Percentiles rank a stretch among this genome's conserved stretches.
Conservation (phyloP, 2,113 vertebrate species). For the Oreocharis arfaki region DNA sequence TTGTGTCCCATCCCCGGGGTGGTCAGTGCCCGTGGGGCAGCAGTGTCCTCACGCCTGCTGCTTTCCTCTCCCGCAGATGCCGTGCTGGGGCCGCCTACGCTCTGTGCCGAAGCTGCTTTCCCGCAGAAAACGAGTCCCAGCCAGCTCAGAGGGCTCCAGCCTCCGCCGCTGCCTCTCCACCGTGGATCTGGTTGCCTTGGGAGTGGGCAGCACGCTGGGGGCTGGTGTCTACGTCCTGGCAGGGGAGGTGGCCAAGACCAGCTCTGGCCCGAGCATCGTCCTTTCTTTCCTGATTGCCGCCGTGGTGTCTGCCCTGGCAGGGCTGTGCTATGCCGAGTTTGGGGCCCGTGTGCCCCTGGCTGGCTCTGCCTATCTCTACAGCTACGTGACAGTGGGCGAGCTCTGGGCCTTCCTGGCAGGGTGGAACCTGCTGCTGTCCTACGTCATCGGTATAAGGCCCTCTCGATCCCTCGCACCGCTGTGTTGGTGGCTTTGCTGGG, state of each 20-base stretch:
- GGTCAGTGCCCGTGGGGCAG: rapidly evolving
- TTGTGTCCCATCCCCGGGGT: neutral
- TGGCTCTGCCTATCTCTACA: slow-evolving; percentile 86
- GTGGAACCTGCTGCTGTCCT: slow-evolving; percentile 87
- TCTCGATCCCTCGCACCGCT: no score
- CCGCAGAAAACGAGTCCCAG: slow-evolving; percentile 70
- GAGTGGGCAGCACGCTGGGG: slow-evolving; percentile 84
- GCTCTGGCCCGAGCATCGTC: slow-evolving; percentile 81
- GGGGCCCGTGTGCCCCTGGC: slow-evolving; percentile 81
- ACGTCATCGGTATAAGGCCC: slow-evolving; percentile 75
- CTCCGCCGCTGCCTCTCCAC: slow-evolving; percentile 80
- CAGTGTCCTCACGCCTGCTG: neutral
- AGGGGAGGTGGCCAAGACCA: slow-evolving; percentile 81
- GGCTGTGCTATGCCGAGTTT: slow-evolving; percentile 82
- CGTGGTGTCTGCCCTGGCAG: slow-evolving; percentile 78
- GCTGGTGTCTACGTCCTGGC: slow-evolving; percentile 84
- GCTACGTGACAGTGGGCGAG: slow-evolving; percentile 83
- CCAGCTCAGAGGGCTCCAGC: slow-evolving; percentile 59
- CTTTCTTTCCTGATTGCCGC: slow-evolving; percentile 86
- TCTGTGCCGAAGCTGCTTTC: slow-evolving; percentile 65
- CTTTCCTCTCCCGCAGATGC: slow-evolving; percentile 20
- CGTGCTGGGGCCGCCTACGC: neutral
- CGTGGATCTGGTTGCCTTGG: slow-evolving; percentile 79
- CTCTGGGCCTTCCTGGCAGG: slow-evolving; percentile 83
- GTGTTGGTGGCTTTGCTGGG: neutral